These are phyloP conservation scores for Odiellus spinosus DNA, from an alignment of 2,888 invertebrate genomes.

Conservation along the genomic window DNA sequence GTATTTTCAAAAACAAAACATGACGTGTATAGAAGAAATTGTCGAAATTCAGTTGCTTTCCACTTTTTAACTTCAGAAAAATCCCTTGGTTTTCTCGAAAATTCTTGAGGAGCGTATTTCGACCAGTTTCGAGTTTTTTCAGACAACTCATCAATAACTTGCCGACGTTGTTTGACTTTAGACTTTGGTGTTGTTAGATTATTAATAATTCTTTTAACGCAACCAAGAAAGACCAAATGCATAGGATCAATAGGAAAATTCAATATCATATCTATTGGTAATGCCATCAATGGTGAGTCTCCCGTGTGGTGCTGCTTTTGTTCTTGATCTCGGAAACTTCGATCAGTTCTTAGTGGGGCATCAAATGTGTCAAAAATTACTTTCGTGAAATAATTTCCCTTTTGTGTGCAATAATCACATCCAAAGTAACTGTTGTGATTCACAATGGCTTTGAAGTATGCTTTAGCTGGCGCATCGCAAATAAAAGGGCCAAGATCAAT, in stretches of 20 bases:
- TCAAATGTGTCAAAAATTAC: too few relatives aligned
- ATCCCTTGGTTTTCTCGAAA: constrained; percentile 22
- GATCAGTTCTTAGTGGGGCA: constrained; percentile 2
- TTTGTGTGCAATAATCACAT: constrained; percentile 7
- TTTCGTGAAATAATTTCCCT: constrained; percentile 5
- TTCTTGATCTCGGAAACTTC: neutral
- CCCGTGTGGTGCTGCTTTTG: neutral
- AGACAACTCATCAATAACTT: too few relatives aligned
- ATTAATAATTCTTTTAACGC: too few relatives aligned
- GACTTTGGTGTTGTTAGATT: too few relatives aligned
- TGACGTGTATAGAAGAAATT: constrained; percentile 23
- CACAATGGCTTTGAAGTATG: constrained; percentile 6
- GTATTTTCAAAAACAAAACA: constrained; percentile 19
- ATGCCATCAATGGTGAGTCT: neutral
- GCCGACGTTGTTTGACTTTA: too few relatives aligned
- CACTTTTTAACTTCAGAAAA: constrained; percentile 21
- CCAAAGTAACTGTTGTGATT: constrained; percentile 3
- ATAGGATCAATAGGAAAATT: neutral
- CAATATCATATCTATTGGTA: neutral
- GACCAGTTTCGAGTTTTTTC: too few relatives aligned
- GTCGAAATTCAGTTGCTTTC: constrained; percentile 24
- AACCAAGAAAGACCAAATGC: neutral
- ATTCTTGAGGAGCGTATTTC: constrained; percentile 10
- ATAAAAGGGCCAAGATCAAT: constrained; percentile 8
- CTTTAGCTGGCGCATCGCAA: constrained; percentile 14